Percentiles rank a stretch among this genome's conserved stretches.
Evolutionary conservation across 2,113 vertebrate genomes (phyloP).

Genomic region (Hiodon tergisus): DNA sequence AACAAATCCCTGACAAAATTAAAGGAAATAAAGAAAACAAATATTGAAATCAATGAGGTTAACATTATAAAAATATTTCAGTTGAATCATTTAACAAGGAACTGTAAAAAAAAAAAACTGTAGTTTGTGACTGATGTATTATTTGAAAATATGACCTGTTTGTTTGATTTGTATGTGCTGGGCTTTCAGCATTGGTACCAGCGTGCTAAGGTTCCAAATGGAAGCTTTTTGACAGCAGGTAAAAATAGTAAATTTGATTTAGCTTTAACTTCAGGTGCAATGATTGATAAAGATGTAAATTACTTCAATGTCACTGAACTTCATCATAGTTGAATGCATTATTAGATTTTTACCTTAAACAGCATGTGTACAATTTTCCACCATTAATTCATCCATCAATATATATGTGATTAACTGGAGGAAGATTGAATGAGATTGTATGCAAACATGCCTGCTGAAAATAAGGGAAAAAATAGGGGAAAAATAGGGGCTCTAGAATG

Average conservation of each 20-base stretch:
- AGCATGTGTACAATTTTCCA: too few relatives aligned
- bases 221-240: slow-evolving; percentile 39
- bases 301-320: slow-evolving; percentile 29
- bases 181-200: slow-evolving; percentile 1
- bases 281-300: slow-evolving; percentile 60
- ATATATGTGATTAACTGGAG: too few relatives aligned
- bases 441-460: not conserved
- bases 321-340: slow-evolving; percentile 8
- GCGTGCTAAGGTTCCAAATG: slow-evolving; percentile 31
- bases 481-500: slow-evolving; percentile 1
- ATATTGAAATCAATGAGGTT: not conserved
- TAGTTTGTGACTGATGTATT: slow-evolving; percentile 39
- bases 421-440: slow-evolving; percentile 1
- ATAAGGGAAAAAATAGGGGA: not conserved
- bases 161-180: slow-evolving; percentile 24
- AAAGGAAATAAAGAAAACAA: not conserved
- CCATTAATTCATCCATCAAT: too few relatives aligned
- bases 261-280: not conserved
- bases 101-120: not conserved
- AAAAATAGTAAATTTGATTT: slow-evolving; percentile 37
- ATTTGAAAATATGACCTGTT: slow-evolving; percentile 34
- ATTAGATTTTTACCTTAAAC: too few relatives aligned
- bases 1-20: too few relatives aligned
- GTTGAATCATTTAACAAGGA: not conserved
- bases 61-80: not conserved